Conservation (phyloP, 2,888 invertebrate genomes). For the Boloria selene region DNA sequence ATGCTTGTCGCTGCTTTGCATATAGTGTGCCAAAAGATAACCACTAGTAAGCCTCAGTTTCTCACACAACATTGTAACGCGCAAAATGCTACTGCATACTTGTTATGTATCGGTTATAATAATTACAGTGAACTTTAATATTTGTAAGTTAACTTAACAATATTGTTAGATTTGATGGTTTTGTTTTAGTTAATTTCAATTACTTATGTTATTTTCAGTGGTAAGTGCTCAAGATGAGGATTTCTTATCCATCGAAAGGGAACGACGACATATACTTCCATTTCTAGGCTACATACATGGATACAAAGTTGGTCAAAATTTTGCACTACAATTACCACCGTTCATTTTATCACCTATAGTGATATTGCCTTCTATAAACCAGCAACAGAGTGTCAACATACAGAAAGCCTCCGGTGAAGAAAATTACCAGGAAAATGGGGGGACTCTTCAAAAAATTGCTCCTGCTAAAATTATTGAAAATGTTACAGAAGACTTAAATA, state of each 20-base stretch:
- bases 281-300: slow-evolving; percentile 50
- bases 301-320: slow-evolving; percentile 49
- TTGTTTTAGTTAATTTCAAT: slow-evolving; percentile 16
- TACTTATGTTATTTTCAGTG: slow-evolving; percentile 44
- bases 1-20: slow-evolving; percentile 39
- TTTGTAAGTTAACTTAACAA: slow-evolving; percentile 44
- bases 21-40: slow-evolving; percentile 46
- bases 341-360: slow-evolving; percentile 49
- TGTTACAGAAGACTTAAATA: slow-evolving; percentile 19
- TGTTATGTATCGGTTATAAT: slow-evolving; percentile 46
- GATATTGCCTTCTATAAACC: slow-evolving; percentile 50
- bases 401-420: slow-evolving; percentile 44
- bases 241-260: slow-evolving; percentile 31
- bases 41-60: slow-evolving; percentile 33
- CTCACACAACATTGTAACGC: slow-evolving; percentile 47
- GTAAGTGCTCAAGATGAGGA: slow-evolving; percentile 29
- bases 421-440: slow-evolving; percentile 46
- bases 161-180: background rate
- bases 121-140: slow-evolving; percentile 38
- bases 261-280: slow-evolving; percentile 44
- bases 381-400: slow-evolving; percentile 50
- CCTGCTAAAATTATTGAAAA: slow-evolving; percentile 39
- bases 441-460: slow-evolving; percentile 40
- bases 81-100: slow-evolving; percentile 57
- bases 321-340: slow-evolving; percentile 45